These are phyloP conservation scores for Calephelis nemesis DNA, from an alignment of 1,140 invertebrate species.

Conservation along the genomic window DNA sequence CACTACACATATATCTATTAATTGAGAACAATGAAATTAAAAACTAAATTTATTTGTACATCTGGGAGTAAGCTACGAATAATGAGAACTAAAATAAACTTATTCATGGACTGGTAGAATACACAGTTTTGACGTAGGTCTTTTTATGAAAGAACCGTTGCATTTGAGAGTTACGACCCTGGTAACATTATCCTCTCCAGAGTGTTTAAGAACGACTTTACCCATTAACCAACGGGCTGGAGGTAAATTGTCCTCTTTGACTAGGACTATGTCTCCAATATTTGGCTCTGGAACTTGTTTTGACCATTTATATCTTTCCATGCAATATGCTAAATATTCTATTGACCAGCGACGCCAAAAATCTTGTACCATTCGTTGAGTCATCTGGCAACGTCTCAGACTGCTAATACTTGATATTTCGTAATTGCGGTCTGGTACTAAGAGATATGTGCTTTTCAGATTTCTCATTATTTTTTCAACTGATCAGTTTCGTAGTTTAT, in stretches of 20 bases:
- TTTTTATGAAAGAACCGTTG: slow-evolving; percentile 29
- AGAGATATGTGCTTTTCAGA: too few species aligned
- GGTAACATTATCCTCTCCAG: slow-evolving; percentile 29
- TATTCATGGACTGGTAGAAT: slow-evolving; percentile 12
- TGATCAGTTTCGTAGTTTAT: too few species aligned
- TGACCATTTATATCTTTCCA: slow-evolving; percentile 27
- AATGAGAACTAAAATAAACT: too few species aligned
- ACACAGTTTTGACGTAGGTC: slow-evolving; percentile 28
- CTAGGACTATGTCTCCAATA: slow-evolving; percentile 27
- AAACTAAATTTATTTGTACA: too few species aligned
- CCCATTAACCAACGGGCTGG: slow-evolving; percentile 20
- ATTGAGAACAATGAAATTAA: too few species aligned
- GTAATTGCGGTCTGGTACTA: slow-evolving; percentile 21
- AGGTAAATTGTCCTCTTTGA: slow-evolving; percentile 22
- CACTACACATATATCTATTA: too few species aligned
- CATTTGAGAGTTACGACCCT: slow-evolving; percentile 30
- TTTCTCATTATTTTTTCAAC: too few species aligned
- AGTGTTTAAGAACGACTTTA: slow-evolving; percentile 26
- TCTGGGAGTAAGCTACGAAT: too few species aligned
- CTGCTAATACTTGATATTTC: slow-evolving; percentile 18
- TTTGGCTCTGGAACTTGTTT: too few species aligned
- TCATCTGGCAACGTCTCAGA: slow-evolving; percentile 24
- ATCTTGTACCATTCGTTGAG: slow-evolving; percentile 29
- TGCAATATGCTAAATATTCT: slow-evolving; percentile 29
- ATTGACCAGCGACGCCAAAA: slow-evolving; percentile 29